Evolutionary conservation across 2,113 vertebrate species (phyloP).

Genomic region (Atrichornis clamosus): DNA sequence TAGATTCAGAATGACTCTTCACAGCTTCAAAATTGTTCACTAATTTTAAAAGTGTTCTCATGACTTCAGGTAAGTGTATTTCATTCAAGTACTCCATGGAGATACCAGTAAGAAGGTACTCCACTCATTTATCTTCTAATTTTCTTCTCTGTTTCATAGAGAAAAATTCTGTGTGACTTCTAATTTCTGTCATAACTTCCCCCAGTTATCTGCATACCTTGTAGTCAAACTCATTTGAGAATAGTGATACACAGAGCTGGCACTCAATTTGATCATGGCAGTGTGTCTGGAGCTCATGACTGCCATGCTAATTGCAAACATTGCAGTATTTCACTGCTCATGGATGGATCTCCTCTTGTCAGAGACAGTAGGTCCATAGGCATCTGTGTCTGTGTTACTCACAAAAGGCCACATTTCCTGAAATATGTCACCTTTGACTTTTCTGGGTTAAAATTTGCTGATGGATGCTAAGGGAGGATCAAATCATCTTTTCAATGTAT

Average conservation of each 20-base stretch:
- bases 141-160: neutral
- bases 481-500: neutral
- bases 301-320: neutral
- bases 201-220: neutral
- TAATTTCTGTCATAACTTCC: neutral
- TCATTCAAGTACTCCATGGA: neutral
- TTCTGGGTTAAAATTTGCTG: neutral
- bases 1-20: neutral
- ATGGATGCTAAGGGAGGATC: neutral
- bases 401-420: neutral
- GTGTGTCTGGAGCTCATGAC: neutral
- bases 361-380: neutral
- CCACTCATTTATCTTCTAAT: neutral
- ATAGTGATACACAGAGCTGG: neutral
- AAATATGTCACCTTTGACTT: neutral
- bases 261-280: neutral
- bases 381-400: neutral
- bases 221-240: neutral
- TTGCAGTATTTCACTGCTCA: neutral
- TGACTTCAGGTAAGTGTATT: neutral
- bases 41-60: neutral
- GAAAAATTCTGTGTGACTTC: neutral
- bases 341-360: neutral
- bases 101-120: neutral
- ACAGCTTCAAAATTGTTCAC: neutral